Evolutionary conservation across 1,140 invertebrate species (phyloP), one percentile per base, ranked within the genome.

Genomic region (Oscheius sp.): DNA sequence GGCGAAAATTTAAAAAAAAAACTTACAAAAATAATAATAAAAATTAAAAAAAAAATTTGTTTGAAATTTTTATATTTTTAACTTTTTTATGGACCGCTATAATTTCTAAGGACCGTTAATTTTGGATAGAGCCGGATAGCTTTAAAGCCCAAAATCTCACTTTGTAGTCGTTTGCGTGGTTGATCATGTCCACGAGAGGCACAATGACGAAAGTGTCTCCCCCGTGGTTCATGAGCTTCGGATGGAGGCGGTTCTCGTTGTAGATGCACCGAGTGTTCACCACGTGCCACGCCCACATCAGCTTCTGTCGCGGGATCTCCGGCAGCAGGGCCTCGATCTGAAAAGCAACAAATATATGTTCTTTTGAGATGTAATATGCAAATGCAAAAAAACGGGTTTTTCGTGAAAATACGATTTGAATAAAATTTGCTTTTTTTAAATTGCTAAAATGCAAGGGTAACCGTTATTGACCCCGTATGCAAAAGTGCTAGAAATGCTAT

Each of bases 161-260:
- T n/a, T 85, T 84, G 38, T 89, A 88, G 32, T 71, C 69, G 69
- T 85, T 80, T 15, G 87, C 87, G 83, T 93, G 91, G 87, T 93
- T 93, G 64, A 92, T 88, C 70, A 93, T 86, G 85, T 93, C 92
- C 26, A 93, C 82, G 76, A 90, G 91, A 1, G 92, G 92, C 49
- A 90, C 90, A 20, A 93, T 82, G 4, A 91, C 91, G 78, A 86
- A 78, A 42, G 90, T 84, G 80, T 90, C 87, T 64, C 58, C 66
- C 38, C 74, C 63, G 32, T 10, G 23, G 26, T 70, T 68, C 45
- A 59, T 42, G 45, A 70, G 42, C 70, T 64, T 64, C 15, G 29
- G 68, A 73, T 72, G 68, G 36, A 34, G 38, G 55, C 66, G 52
- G 7, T 79, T 68, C 55, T 82, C 79, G 2, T 86, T 77, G 79